phyloP scores from a whole-genome alignment of 1,140 invertebrate species.

The Pogonus chalceus region DNA sequence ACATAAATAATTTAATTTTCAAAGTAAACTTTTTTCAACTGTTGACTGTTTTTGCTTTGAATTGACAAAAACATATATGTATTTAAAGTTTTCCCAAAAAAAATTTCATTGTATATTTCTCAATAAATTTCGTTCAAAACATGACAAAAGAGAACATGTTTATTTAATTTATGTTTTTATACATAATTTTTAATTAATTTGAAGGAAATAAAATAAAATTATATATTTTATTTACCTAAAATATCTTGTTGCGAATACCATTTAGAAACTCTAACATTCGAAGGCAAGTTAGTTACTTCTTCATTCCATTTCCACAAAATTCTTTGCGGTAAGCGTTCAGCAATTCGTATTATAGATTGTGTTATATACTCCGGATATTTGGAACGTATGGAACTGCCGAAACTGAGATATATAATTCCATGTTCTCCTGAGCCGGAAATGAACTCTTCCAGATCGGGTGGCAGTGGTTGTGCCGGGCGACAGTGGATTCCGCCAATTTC shows the following conservation, averaged over 20 bases:
- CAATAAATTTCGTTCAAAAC: no score
- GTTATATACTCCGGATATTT: conserved; percentile 62
- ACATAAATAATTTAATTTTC: no score
- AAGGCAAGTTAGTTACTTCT: conserved; percentile 53
- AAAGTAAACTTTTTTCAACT: no score
- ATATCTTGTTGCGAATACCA: conserved; percentile 79
- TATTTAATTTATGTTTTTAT: no score
- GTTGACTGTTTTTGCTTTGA: no score
- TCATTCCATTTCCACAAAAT: conserved; percentile 62
- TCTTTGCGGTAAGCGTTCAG: conserved; percentile 58
- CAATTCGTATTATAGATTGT: conserved; percentile 53
- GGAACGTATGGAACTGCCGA: conserved; percentile 66
- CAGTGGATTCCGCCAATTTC: conserved; percentile 79
- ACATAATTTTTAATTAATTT: no score
- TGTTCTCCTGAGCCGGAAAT: conserved; percentile 49
- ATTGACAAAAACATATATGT: no score
- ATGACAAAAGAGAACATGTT: no score
- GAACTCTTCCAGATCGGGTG: conserved; percentile 55
- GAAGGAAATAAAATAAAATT: no score
- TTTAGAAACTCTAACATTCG: conserved; percentile 57
- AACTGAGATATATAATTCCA: conserved; percentile 70
- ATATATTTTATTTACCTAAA: conserved; percentile 41
- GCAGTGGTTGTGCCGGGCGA: conserved; percentile 50
- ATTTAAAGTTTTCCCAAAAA: no score
- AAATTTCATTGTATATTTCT: no score